These are phyloP conservation scores for Ammodramus savannarum DNA, from an alignment of 2,113 vertebrate genomes.

Conservation along the genomic window DNA sequence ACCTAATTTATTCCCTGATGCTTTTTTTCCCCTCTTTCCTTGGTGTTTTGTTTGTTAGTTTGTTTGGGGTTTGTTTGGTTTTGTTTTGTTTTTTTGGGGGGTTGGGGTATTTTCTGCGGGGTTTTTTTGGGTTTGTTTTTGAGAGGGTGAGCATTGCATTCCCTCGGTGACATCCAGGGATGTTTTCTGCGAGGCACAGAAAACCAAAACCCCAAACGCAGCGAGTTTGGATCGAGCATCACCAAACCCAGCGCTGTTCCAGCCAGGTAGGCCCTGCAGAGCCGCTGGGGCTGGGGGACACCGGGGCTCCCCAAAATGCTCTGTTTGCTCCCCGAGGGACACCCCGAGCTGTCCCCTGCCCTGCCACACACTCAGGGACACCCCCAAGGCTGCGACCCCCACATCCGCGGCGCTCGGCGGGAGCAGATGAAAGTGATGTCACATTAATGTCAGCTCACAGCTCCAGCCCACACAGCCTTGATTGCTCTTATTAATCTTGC, in stretches of 20 bases:
- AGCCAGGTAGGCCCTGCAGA: not conserved
- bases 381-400: not conserved
- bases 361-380: rapidly evolving
- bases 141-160: rapidly evolving
- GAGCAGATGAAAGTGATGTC: conserved; percentile 63
- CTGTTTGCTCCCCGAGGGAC: rapidly evolving
- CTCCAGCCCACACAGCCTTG: conserved; percentile 61
- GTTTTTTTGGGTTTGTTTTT: not conserved
- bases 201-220: not conserved
- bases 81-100: not conserved
- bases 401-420: not conserved
- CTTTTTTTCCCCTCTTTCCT: rapidly evolving
- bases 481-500: conserved; percentile 63
- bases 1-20: not conserved
- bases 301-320: rapidly evolving
- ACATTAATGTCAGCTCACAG: conserved; percentile 64
- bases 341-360: not conserved
- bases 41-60: not conserved
- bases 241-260: not conserved
- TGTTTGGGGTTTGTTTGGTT: too few species aligned
- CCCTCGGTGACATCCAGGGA: rapidly evolving
- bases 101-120: too few species aligned
- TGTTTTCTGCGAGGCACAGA: not conserved
- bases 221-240: rapidly evolving
- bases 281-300: not conserved